These are phyloP conservation scores for Chloropsis cyanopogon DNA, from an alignment of 2,113 vertebrate species.

Conservation along the genomic window DNA sequence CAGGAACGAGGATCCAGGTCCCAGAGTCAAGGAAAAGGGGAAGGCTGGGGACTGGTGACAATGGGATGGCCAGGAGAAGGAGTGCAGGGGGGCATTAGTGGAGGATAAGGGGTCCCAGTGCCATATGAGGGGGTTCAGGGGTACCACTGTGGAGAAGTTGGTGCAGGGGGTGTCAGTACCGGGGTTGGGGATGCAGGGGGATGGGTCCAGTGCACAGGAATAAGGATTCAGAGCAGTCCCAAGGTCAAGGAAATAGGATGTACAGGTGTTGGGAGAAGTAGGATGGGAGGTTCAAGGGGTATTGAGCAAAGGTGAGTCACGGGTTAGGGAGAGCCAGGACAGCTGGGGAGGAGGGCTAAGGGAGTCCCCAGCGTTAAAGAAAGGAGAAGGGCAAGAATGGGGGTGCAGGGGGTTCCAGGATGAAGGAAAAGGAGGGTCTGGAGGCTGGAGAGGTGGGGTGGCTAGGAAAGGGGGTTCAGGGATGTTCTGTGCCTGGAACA, in stretches of 20 bases:
- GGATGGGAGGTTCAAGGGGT: neutral
- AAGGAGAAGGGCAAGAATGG: neutral
- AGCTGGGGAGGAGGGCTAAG: neutral
- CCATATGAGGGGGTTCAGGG: neutral
- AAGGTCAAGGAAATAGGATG: neutral
- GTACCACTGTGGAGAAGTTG: neutral
- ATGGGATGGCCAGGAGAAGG: neutral
- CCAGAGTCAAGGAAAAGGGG: neutral
- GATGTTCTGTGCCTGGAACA: fast-evolving
- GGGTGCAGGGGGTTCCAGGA: neutral
- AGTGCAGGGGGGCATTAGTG: no score
- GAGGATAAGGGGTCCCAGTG: neutral
- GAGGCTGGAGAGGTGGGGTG: neutral
- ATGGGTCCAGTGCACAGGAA: neutral
- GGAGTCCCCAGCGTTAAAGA: neutral
- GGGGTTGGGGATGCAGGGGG: neutral
- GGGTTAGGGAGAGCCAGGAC: neutral
- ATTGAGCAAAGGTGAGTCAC: neutral
- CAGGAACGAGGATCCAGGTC: neutral
- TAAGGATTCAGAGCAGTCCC: neutral
- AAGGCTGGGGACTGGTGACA: neutral
- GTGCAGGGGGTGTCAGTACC: neutral
- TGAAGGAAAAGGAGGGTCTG: neutral
- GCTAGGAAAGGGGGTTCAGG: neutral
- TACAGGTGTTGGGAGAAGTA: neutral